phyloP scores from a whole-genome alignment of 2,888 invertebrate species.

The Heliconius charithonia region DNA sequence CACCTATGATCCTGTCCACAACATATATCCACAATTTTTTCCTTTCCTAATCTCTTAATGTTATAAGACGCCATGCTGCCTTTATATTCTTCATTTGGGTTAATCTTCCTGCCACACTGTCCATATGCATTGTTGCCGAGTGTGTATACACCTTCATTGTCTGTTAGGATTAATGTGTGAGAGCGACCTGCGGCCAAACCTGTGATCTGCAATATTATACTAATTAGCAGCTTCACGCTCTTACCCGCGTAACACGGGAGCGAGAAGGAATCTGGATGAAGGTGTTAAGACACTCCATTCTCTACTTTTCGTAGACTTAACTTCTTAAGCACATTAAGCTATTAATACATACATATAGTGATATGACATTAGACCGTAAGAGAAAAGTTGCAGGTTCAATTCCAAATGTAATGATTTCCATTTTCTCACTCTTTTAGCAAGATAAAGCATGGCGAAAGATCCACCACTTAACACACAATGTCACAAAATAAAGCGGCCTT shows the following conservation, averaged over 20 bases:
- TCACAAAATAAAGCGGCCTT: no score
- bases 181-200: slow-evolving; percentile 92
- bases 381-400: no score
- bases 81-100: slow-evolving; percentile 89
- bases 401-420: no score
- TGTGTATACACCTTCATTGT: slow-evolving; percentile 90
- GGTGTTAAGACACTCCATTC: background rate
- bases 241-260: background rate
- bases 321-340: no score
- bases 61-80: slow-evolving; percentile 87
- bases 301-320: background rate
- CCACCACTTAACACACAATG: no score
- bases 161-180: slow-evolving; percentile 91
- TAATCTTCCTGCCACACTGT: slow-evolving; percentile 94
- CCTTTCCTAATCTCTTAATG: slow-evolving; percentile 85
- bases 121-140: slow-evolving; percentile 97
- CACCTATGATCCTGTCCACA: slow-evolving; percentile 97
- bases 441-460: no score
- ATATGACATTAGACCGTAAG: no score
- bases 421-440: no score
- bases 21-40: slow-evolving; percentile 86
- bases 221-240: background rate
- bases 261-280: background rate
- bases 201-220: slow-evolving; percentile 58
- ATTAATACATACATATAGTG: no score